Evolutionary conservation across 2,113 vertebrate genomes (phyloP).

Genomic region (Ondatra zibethicus): DNA sequence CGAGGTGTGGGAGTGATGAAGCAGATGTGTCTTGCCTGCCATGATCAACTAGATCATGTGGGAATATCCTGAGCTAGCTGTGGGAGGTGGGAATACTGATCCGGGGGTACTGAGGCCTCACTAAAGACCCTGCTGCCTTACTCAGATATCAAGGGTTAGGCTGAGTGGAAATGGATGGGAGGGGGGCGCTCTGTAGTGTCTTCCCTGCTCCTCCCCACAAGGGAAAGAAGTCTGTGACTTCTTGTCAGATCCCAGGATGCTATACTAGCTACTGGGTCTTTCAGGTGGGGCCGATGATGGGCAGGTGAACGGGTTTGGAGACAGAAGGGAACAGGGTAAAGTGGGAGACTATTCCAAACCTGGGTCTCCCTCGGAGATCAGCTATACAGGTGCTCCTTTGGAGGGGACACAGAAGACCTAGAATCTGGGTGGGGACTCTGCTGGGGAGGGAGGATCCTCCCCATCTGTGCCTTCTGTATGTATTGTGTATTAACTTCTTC

Average conservation of each 20-base stretch:
- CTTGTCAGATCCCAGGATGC: not conserved
- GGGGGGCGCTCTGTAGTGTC: not conserved
- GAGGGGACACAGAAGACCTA: constrained; percentile 22
- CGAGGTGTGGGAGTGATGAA: constrained; percentile 92
- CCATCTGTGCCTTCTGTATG: constrained; percentile 69
- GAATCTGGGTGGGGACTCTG: constrained; percentile 1
- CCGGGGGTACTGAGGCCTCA: constrained; percentile 32
- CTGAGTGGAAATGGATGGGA: not conserved
- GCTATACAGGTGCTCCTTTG: constrained; percentile 42
- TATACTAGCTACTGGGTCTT: constrained; percentile 2
- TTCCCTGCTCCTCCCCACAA: not conserved
- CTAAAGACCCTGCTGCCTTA: not conserved
- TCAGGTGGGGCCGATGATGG: not conserved
- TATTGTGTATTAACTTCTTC: constrained; percentile 67
- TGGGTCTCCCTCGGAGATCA: constrained; percentile 34
- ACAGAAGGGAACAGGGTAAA: not conserved
- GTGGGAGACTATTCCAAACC: not conserved
- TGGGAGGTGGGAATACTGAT: constrained; percentile 51
- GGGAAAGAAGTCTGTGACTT: constrained; percentile 53
- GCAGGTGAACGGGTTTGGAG: constrained; percentile 64
- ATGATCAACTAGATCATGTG: not conserved
- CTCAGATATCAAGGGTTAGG: not conserved
- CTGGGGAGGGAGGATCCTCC: constrained; percentile 1
- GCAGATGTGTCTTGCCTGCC: not conserved
- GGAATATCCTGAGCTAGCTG: not conserved